Evolutionary conservation across 2,797 vertebrate genomes (phyloP).

Genomic region (Petrocephalus schoutedeni): DNA sequence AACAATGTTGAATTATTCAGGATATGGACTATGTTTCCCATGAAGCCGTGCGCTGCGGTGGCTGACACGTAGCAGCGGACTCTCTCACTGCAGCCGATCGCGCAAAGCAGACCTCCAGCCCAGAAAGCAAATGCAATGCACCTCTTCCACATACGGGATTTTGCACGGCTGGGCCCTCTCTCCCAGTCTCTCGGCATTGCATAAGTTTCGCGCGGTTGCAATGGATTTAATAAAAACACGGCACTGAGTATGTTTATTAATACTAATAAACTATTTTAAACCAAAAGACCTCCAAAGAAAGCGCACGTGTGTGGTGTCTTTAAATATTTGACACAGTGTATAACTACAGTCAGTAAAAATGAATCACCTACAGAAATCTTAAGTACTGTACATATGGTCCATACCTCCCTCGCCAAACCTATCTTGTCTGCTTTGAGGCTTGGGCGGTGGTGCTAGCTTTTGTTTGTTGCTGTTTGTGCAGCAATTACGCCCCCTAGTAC

Average conservation of each 20-base stretch:
- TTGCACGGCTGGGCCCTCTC: not conserved
- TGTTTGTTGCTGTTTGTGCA: not conserved
- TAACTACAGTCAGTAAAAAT: conserved; percentile 6
- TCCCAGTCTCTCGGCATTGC: not conserved
- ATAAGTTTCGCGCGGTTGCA: not conserved
- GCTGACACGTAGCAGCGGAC: conserved; percentile 46
- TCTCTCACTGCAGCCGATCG: conserved; percentile 24
- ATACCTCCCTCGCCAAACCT: not conserved
- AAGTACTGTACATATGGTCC: conserved; percentile 2
- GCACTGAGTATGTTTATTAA: not conserved
- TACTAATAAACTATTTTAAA: not conserved
- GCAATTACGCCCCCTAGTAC: not conserved
- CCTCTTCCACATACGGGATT: not conserved
- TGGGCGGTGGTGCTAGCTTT: not conserved
- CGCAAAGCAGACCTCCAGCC: not conserved
- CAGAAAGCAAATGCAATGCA: not conserved
- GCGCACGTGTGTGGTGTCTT: not conserved
- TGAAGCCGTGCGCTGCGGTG: conserved; percentile 36
- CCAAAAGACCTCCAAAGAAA: not conserved
- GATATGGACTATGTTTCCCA: conserved; percentile 61
- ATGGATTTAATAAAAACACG: not conserved
- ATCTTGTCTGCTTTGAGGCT: not conserved
- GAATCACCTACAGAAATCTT: not conserved
- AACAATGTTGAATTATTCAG: conserved; percentile 50
- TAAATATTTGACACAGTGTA: not conserved